Evolutionary conservation across 2,797 vertebrate species (phyloP).

Genomic region (Glossophaga mutica): DNA sequence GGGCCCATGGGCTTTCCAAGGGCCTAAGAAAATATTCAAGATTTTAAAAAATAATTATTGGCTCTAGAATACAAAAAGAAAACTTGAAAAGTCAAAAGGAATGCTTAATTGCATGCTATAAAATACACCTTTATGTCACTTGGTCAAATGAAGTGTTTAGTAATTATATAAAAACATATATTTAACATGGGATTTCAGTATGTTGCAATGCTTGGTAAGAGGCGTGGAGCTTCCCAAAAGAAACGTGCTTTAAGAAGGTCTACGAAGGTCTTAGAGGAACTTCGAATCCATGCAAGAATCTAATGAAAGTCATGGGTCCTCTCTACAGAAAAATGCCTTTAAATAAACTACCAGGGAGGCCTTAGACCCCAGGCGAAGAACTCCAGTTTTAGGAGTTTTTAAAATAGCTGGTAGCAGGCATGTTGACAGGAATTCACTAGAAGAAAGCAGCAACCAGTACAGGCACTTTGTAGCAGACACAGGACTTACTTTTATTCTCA

Average conservation of each 20-base stretch:
- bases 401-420: background rate
- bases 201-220: background rate
- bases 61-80: background rate
- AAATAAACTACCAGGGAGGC: background rate
- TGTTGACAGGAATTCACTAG: background rate
- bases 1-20: background rate
- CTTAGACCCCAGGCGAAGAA: background rate
- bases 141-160: background rate
- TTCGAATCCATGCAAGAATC: background rate
- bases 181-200: background rate
- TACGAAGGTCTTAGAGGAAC: background rate
- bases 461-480: background rate
- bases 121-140: background rate
- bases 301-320: background rate
- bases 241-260: background rate
- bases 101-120: background rate
- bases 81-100: background rate
- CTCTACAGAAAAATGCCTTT: background rate
- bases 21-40: background rate
- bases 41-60: background rate
- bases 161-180: background rate
- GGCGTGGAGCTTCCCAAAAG: background rate
- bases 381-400: background rate
- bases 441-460: background rate
- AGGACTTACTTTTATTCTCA: background rate